A percentile compares a stretch with the other conserved stretches of the same genome.
Conservation (phyloP, 2,888 invertebrate genomes). For the Pogonocherus hispidulus region DNA sequence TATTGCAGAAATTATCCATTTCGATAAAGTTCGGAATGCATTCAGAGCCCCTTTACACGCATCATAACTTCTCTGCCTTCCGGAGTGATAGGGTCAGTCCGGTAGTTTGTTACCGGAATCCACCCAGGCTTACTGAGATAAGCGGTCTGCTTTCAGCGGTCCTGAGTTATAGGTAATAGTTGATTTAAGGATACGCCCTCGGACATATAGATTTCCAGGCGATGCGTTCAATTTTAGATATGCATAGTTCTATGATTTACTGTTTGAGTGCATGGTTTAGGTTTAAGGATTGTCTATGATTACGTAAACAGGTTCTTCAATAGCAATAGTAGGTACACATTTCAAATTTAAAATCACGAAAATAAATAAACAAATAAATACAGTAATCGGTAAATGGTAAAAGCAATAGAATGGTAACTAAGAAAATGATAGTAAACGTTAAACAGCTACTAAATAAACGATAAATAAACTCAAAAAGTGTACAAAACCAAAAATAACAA, state of each 20-base stretch:
- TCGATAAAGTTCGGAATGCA: neutral
- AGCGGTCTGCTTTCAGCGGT: conserved; percentile 48
- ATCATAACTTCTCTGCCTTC: conserved; percentile 32
- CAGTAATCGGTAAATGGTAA: no score
- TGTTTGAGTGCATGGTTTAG: neutral
- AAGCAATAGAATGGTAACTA: no score
- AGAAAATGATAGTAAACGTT: no score
- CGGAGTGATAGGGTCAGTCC: conserved; percentile 49
- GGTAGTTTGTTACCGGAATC: conserved; percentile 52
- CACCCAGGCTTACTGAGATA: conserved; percentile 46
- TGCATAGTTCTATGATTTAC: neutral
- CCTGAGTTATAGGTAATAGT: conserved; percentile 35
- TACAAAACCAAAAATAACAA: no score
- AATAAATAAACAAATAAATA: no score
- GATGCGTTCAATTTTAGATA: neutral
- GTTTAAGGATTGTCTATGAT: no score
- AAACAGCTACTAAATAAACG: no score
- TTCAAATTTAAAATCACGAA: no score
- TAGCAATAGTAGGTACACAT: no score
- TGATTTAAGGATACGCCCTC: conserved; percentile 19
- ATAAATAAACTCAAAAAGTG: no score
- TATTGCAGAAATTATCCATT: neutral
- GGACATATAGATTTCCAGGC: neutral
- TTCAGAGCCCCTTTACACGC: neutral
- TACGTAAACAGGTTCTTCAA: no score